A percentile compares a stretch with the other conserved stretches of the same genome.
phyloP scores from a whole-genome alignment of 2,888 invertebrate species.

The Campoplex capitator region DNA sequence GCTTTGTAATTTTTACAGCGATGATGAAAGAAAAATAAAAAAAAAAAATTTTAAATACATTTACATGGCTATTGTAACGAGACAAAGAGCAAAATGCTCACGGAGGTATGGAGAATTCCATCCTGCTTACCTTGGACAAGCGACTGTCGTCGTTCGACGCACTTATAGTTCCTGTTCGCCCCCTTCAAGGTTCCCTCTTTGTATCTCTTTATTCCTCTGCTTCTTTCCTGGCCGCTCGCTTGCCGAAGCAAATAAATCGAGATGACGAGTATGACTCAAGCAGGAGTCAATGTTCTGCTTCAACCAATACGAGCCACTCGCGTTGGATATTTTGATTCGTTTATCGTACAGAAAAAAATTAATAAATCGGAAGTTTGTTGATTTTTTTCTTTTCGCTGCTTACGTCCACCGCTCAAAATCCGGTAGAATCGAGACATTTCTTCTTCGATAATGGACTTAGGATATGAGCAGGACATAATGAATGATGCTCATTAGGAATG shows the following conservation, averaged over 20 bases:
- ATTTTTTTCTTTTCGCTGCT: background rate
- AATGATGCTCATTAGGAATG: background rate
- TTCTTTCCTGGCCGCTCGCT: conserved; percentile 35
- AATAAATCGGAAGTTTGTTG: conserved; percentile 8
- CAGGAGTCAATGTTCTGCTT: conserved; percentile 74
- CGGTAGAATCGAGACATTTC: background rate
- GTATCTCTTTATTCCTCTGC: conserved; percentile 32
- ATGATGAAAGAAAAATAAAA: background rate
- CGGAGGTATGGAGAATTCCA: conserved; percentile 67
- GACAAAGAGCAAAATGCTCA: conserved; percentile 58
- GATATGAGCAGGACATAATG: background rate
- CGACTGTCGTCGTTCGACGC: conserved; percentile 67
- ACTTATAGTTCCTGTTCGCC: conserved; percentile 78
- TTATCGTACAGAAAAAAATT: conserved; percentile 46
- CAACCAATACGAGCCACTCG: conserved; percentile 50
- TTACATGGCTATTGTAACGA: conserved; percentile 11
- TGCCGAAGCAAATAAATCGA: conserved; percentile 37
- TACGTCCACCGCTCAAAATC: background rate
- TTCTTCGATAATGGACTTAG: background rate
- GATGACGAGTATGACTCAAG: conserved; percentile 69
- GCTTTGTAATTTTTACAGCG: background rate
- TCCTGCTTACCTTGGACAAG: conserved; percentile 76
- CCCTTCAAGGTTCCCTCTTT: conserved; percentile 75
- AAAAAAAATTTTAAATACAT: background rate
- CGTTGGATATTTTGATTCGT: conserved; percentile 53